Base-by-base conservation (phyloP, 35 echinoderm and acorn worm genomes). In the Amphiura filiformis region DNA sequence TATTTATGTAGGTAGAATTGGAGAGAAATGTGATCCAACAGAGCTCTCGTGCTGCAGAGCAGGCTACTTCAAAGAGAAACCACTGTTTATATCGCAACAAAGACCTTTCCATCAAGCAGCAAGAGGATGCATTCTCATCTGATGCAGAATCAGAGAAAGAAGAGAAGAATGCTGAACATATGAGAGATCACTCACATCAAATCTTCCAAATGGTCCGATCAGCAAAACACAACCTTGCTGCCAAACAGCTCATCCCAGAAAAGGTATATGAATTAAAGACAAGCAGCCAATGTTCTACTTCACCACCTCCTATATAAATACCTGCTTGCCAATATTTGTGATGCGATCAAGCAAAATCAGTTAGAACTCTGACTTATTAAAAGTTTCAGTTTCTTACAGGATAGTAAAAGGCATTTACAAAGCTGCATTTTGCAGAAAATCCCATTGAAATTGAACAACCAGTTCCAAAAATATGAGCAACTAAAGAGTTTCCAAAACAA, bases 191-290 rank as follows among this genome's bases (percentile, higher is more conserved):
- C 32, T 88, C 93, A 0, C 77, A 81, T 12, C 18, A 81, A 35
- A 47, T 84, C 26, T 80, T 80, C 36, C 56, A 88, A 34, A 78
- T 86, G 4, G 88, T 94, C 34, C 79, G 83, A 34, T 42, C 78
- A 79, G 93, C 93, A 37, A 90, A 82, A 80, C 41, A 88, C 14
- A 89, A 90, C 40, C 84, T 94, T 32, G 88, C 92, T 38, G 92
- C 88, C 31, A 94, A 94, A 56, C 82, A 94, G 75, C 42, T 84
- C 28, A 14, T 86, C 22, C 32, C 84, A 41, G 49, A 79, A 23
- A 84, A 94, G 88, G 92, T 94, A 90, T 57, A 36, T 85, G 23
- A 11, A 38, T 14, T 56, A n/a, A n/a, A n/a, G n/a, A n/a, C n/a
- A n/a, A n/a, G n/a, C n/a, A n/a, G n/a, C n/a, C n/a, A n/a, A n/a